These are phyloP conservation scores for Cheilinus undulatus DNA, from an alignment of 2,113 vertebrate genomes.

Conservation along the genomic window DNA sequence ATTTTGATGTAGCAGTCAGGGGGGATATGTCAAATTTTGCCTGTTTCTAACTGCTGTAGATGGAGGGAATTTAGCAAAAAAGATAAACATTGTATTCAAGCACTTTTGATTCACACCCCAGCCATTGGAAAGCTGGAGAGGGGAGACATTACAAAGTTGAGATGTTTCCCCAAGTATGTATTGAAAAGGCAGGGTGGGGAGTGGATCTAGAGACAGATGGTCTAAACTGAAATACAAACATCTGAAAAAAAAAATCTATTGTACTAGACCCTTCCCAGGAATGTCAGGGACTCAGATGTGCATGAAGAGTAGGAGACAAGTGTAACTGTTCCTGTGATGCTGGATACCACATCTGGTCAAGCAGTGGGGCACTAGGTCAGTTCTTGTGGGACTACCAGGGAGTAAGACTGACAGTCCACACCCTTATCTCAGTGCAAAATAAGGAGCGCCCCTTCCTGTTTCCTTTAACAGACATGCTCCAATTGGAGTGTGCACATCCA, in stretches of 20 bases:
- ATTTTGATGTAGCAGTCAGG: slow-evolving; percentile 6
- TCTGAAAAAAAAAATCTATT: slow-evolving; percentile 13
- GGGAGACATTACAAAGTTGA: slow-evolving; percentile 20
- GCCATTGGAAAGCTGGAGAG: slow-evolving; percentile 36
- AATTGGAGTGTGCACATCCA: slow-evolving; percentile 58
- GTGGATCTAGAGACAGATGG: slow-evolving; percentile 63
- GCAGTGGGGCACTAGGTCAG: slow-evolving; percentile 58
- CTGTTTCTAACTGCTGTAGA: slow-evolving; percentile 3
- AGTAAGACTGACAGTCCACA: slow-evolving; percentile 54
- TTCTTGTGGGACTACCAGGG: slow-evolving; percentile 34
- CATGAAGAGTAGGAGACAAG: slow-evolving; percentile 23
- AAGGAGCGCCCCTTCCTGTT: slow-evolving; percentile 82
- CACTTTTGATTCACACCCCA: slow-evolving; percentile 15
- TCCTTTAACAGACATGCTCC: slow-evolving; percentile 73
- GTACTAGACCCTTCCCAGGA: slow-evolving; percentile 32
- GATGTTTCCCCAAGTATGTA: slow-evolving; percentile 55
- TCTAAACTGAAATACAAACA: slow-evolving; percentile 25
- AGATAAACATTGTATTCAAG: slow-evolving; percentile 14
- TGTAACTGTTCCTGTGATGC: neutral
- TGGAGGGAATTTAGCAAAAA: slow-evolving; percentile 9
- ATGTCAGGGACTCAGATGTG: slow-evolving; percentile 45
- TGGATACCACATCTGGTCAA: slow-evolving; percentile 71
- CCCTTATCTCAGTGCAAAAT: slow-evolving; percentile 76
- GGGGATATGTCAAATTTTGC: neutral
- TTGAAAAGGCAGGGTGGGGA: slow-evolving; percentile 61